Base-by-base conservation (phyloP, 2,113 vertebrate genomes). In the Cryptotis parvus region DNA sequence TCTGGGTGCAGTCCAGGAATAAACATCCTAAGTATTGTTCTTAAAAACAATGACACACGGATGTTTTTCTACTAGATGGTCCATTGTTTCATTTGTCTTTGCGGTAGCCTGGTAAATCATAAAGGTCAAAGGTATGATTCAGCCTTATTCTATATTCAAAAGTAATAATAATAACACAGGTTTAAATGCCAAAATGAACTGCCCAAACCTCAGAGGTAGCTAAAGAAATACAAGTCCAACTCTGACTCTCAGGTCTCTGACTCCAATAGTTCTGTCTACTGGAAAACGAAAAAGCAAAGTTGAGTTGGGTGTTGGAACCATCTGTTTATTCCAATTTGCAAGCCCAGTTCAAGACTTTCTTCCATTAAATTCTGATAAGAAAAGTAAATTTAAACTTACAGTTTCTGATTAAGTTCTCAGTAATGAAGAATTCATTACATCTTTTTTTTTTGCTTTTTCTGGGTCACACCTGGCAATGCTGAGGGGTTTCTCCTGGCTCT, bases 101-200 rank as follows among this genome's bases (percentile, higher is more conserved):
- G 41, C 4, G 2, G 5, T 66, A 80, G 45, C 52, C 37, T 90
- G 69, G 52, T 84, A 43, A 89, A 61, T 77, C 77, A 66, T 14
- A 81, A 90, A 87, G 12, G 31, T 76, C 70, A 81, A 80, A 77
- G 70, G 43, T 81, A 77, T 88, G 83, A 83, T 45, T 68, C 43
- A 66, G 9, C 52, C 27, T 90, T 41, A 24, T 68, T 87, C 52
- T 76, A 49, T 33, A 84, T n/a, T 55, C 69, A 33, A 11, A 31
- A 72, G 72, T 49, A 9, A 80, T 43, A 92, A 81, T 58, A 63
- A 77, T n/a, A 65, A 91, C 91, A 11, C 35, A 20, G 68, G 18
- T 24, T 72, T 81, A 69, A 86, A 91, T 68, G 29, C 76, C 77
- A 43, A 87, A 58, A 69, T 24, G 63, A 35, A 75, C 63, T 69